Percentiles rank a stretch among this genome's conserved stretches.
Conservation (phyloP, 2,797 vertebrate species). For the Acropternis orthonyx region DNA sequence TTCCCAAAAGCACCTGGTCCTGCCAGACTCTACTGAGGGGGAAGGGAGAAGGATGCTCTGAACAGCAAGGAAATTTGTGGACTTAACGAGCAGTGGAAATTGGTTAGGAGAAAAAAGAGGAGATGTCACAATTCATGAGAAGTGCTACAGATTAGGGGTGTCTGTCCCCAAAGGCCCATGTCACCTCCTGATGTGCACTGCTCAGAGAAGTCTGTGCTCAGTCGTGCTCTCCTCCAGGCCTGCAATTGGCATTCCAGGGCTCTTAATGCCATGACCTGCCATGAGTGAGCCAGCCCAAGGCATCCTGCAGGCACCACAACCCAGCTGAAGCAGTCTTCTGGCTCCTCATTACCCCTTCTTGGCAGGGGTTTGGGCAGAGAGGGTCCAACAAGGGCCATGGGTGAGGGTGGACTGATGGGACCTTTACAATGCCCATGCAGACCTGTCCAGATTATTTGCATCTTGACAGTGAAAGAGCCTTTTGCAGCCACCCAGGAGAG, state of each 20-base stretch:
- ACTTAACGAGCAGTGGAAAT: not conserved
- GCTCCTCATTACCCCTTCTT: not conserved
- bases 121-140: not conserved
- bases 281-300: not conserved
- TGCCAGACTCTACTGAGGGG: not conserved
- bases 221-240: not conserved
- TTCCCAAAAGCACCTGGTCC: not conserved
- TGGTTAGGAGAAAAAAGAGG: not conserved
- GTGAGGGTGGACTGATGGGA: not conserved
- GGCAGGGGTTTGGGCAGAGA: not conserved
- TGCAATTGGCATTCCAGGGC: not conserved
- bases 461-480: not conserved
- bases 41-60: not conserved
- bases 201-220: not conserved
- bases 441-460: not conserved
- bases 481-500: not conserved
- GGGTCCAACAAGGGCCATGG: fast-evolving
- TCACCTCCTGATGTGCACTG: not conserved
- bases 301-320: not conserved
- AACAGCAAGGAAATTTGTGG: not conserved
- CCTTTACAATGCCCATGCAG: not conserved
- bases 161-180: not conserved
- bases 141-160: not conserved
- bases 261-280: not conserved
- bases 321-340: not conserved